Evolutionary conservation across 2,113 vertebrate genomes (phyloP).

Genomic region (Craseonycteris thonglongyai): DNA sequence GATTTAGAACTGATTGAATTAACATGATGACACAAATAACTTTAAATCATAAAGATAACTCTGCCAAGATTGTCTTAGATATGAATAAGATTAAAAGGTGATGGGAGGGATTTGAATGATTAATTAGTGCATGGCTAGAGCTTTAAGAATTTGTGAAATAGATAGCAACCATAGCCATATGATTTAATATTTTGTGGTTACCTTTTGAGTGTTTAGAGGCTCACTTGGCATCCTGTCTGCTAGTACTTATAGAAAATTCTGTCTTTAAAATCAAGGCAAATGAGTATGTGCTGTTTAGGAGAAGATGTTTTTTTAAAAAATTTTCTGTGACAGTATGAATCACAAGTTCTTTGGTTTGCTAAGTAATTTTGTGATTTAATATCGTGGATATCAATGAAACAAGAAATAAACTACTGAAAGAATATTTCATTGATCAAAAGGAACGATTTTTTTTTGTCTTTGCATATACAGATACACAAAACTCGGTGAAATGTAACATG

Average conservation of each 20-base stretch:
- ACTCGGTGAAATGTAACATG: background rate
- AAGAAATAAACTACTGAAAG: background rate
- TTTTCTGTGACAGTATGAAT: background rate
- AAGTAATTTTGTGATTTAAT: constrained; percentile 32
- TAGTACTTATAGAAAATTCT: constrained; percentile 3
- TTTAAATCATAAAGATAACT: constrained; percentile 14
- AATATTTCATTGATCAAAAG: background rate
- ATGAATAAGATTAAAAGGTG: background rate
- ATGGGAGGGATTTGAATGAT: background rate
- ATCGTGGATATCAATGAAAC: background rate
- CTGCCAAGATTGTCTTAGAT: background rate
- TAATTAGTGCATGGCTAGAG: background rate
- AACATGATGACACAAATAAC: background rate
- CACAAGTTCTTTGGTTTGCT: background rate
- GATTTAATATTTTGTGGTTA: constrained; percentile 18
- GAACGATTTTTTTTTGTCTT: background rate
- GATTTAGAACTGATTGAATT: constrained; percentile 62
- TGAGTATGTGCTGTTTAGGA: background rate
- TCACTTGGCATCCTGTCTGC: background rate
- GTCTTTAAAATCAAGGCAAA: constrained; percentile 15
- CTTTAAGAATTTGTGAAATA: constrained; percentile 4
- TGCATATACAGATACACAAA: background rate
- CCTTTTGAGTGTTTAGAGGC: background rate
- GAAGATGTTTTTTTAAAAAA: background rate
- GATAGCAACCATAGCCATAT: background rate